Base-by-base conservation (phyloP, 2,888 invertebrate genomes). In the Conops quadrifasciatus region DNA sequence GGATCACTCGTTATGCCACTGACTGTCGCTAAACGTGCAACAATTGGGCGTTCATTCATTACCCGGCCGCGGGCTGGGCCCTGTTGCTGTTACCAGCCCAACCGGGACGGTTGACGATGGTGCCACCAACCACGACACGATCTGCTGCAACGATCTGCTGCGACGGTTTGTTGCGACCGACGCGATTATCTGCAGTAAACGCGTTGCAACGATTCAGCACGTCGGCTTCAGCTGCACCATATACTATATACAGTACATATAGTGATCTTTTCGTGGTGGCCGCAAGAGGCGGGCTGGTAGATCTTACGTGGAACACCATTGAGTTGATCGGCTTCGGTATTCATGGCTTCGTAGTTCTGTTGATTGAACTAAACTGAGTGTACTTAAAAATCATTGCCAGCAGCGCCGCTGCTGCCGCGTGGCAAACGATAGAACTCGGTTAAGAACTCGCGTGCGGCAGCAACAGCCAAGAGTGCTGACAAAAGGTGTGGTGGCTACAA, bases 31-130 rank as follows among this genome's bases (percentile, higher is more conserved):
- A 77, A 77, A 82, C 81, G 83, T 81, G 82, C 84, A 83, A 83
- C 82, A 83, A 83, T 83, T 83, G 82, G 83, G 81, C 82, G 82
- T 82, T 78, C 81, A 81, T 82, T 82, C 77, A 78, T 80, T 81
- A 81, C 47, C 26, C 19, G 64, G 47, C 63, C 58, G 56, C 24
- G 47, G 21, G 11, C 11, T 24, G 53, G 19, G 21, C 19, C 7
- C 21, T 53, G 1, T 21, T 9, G 53, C 21, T 3, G 49, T 36
- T 9, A 36, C 36, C 36, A 36, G 9, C 9, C 36, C 36, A 7
- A 36, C 36, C 26, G 26, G 26, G 58, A 5, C n/a, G 62, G 2
- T 59, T 28, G 19, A 47, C 67, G 65, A 19, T 77, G 75, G 73
- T 79, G 77, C 80, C 83, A 83, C 82, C 82, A 82, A 80, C 81